These are phyloP conservation scores for Cercopithecus neglectus DNA, from an alignment of 2,797 vertebrate genomes.

Conservation along the genomic window DNA sequence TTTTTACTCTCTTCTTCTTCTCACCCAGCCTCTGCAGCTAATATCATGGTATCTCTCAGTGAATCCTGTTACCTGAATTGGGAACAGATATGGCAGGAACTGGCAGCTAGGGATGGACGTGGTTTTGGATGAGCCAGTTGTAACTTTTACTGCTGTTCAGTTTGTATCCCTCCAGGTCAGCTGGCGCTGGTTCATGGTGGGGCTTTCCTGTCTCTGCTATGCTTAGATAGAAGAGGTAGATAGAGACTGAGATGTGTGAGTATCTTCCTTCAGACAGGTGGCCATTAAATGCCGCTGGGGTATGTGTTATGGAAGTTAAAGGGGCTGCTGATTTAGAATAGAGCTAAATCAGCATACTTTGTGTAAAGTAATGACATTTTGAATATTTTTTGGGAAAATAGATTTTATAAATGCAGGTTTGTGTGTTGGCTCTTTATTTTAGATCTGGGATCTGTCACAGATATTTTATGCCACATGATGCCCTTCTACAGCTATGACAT, in stretches of 20 bases:
- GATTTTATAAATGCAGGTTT: constrained; percentile 34
- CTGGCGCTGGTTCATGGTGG: neutral
- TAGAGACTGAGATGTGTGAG: neutral
- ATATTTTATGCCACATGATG: constrained; percentile 98
- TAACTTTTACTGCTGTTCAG: neutral
- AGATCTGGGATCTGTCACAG: constrained; percentile 90
- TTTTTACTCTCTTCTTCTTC: neutral
- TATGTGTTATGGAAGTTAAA: neutral
- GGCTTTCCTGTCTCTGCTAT: neutral
- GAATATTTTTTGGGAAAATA: constrained; percentile 7
- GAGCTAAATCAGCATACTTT: neutral
- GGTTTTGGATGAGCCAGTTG: neutral
- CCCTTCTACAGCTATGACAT: constrained; percentile 98
- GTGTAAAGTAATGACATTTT: neutral
- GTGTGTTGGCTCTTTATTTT: constrained; percentile 77
- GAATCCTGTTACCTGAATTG: neutral
- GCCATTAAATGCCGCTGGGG: neutral
- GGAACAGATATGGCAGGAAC: neutral
- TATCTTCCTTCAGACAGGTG: neutral
- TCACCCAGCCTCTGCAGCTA: neutral
- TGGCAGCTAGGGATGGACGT: neutral
- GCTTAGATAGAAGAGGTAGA: neutral
- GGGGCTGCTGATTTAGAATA: neutral
- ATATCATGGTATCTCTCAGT: neutral
- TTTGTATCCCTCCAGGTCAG: neutral